Evolutionary conservation across 2,113 vertebrate species (phyloP), one percentile per base, ranked within the genome.

Genomic region (Channa argus): DNA sequence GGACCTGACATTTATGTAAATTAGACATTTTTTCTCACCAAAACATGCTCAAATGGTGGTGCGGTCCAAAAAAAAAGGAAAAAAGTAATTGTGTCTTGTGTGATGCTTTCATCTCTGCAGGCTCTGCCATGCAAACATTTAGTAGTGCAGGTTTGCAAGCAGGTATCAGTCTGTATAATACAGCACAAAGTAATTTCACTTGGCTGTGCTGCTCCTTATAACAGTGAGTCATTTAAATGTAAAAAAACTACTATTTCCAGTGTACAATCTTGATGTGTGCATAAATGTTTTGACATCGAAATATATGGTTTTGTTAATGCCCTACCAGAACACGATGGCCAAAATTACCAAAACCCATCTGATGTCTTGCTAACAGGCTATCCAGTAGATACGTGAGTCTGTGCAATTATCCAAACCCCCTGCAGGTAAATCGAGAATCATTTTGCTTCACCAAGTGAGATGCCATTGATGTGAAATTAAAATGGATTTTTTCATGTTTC

Each of bases 401-500:
- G 8, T 36, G 33, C 61, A 4, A 46, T 71, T 60, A 62, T 50
- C 14, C 9, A 24, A 70, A 34, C 44, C 5, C 10, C 43, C 65
- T 9, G 49, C 47, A 52, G 63, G 24, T 45, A 24, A 47, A 60
- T 43, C 54, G 45, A 41, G 13, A 63, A 43, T 41, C 5, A 55
- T 69, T 47, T 60, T 61, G 2, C 34, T 39, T 39, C n/a, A 54
- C 58, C 56, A 24, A 50, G 39, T 8, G 39, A 53, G 49, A 8
- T 3, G 4, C 34, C 61, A 38, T 15, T 7, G 46, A 63, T 56
- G 44, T 49, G 43, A 56, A 56, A 59, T 77, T 55, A 75, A 47
- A 44, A 76, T 53, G 41, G 50, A 54, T 76, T 62, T 75, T 54
- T 77, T 2, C 1, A 62, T 41, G 6, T 63, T 51, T 5, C 58